Evolutionary conservation across 2,113 vertebrate species (phyloP), one percentile per base, ranked within the genome.

Genomic region (Osmerus mordax): DNA sequence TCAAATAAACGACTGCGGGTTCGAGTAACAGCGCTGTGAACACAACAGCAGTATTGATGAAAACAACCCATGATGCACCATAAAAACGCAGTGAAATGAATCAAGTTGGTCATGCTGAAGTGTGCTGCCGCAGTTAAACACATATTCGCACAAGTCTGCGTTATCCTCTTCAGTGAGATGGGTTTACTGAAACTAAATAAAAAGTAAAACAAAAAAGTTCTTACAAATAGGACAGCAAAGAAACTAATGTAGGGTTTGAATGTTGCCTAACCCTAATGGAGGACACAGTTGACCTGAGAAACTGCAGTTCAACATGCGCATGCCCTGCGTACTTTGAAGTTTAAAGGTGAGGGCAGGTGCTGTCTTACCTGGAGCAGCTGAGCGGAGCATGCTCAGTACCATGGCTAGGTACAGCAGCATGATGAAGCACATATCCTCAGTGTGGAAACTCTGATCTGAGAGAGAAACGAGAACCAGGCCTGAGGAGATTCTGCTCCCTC

Each of bases 291-390:
- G 41, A 47, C 41, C 41, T 36, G 4, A 5, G 7, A 36, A 36
- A 47, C 41, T 11, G 41, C 41, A 47, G 41, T 11, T 12, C 41
- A 47, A 47, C 41, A 11, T 9, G 41, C 41, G 41, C 41, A 47
- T 12, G 41, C 4, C 23, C 2, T 28, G 60, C 23, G 4, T 29
- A 23, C 14, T 4, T 25, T 12, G 7, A 62, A 2, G 19, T 15
- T 14, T 62, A 25, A 12, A 32, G 21, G 16, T 47, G 25, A 36
- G 21, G 23, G 6, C n/a, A 21, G 18, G 28, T 25, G 58, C 36
- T n/a, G 15, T 19, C 79, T 87, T 85, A 92, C 92, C 92, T 87
- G 89, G 78, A 36, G 81, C 79, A 66, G 78, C 78, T 25, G 72
- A 81, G 59, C 41, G 76, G 73, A 91, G 74, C 0, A 90, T 61